phyloP scores from a whole-genome alignment of 1,140 invertebrate genomes.

The Ceratina australensis region DNA sequence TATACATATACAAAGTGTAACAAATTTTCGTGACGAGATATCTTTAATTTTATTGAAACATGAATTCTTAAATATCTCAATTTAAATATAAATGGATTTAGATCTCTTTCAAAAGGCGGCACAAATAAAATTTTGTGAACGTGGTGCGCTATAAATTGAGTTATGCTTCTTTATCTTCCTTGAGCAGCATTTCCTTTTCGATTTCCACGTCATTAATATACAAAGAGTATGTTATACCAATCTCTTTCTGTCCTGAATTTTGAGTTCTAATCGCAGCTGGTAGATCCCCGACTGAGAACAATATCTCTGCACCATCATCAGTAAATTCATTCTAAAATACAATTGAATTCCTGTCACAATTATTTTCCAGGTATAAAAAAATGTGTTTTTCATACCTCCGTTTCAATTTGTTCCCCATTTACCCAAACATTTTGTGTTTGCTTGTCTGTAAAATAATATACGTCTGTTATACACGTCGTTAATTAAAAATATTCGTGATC shows the following conservation, averaged over 20 bases:
- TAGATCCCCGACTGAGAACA: constrained; percentile 82
- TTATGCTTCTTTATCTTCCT: not conserved
- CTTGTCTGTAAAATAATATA: constrained; percentile 82
- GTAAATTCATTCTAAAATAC: constrained; percentile 85
- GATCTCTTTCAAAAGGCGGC: too few species aligned
- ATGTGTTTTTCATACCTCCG: constrained; percentile 67
- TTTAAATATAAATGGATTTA: too few species aligned
- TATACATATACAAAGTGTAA: constrained; percentile 35
- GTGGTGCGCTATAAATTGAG: not conserved
- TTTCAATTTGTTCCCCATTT: constrained; percentile 86
- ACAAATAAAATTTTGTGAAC: not conserved
- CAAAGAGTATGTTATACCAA: constrained; percentile 72
- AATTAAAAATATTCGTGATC: not conserved
- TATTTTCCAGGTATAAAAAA: not conserved
- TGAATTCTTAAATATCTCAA: too few species aligned
- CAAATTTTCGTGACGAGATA: constrained; percentile 9
- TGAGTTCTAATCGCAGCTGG: constrained; percentile 82
- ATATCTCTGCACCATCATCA: constrained; percentile 88
- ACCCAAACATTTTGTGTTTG: constrained; percentile 89
- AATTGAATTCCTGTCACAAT: constrained; percentile 6
- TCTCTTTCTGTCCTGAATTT: constrained; percentile 71
- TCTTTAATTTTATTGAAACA: too few species aligned
- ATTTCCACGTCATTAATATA: constrained; percentile 71
- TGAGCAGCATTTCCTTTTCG: constrained; percentile 54
- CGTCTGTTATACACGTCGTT: not conserved